Percentiles rank a stretch among this genome's conserved stretches.
Conservation (phyloP, 1,140 invertebrate genomes). For the Aphis craccivora region DNA sequence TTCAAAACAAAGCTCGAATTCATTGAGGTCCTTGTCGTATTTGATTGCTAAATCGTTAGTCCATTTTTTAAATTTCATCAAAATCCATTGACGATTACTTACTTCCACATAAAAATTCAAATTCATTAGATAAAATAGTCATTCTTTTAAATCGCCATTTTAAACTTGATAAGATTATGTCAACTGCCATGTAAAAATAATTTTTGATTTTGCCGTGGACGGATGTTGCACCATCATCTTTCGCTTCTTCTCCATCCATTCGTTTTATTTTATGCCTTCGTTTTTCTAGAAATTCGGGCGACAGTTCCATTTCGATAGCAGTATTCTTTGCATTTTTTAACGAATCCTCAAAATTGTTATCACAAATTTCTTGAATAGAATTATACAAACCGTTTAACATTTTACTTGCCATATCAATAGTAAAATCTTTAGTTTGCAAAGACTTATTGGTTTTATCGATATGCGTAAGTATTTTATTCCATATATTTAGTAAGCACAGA, state of each 20-base stretch:
- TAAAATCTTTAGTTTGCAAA: not conserved
- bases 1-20: slow-evolving; percentile 32
- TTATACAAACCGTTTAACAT: slow-evolving; percentile 17
- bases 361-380: slow-evolving; percentile 35
- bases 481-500: slow-evolving; percentile 38
- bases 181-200: slow-evolving; percentile 18
- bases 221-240: not conserved
- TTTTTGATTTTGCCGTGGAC: not conserved
- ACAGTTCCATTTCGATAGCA: slow-evolving; percentile 21
- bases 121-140: not conserved
- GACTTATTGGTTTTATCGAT: slow-evolving; percentile 37
- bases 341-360: slow-evolving; percentile 24
- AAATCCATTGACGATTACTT: slow-evolving; percentile 15
- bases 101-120: slow-evolving; percentile 41
- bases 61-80: slow-evolving; percentile 36
- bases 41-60: slow-evolving; percentile 12
- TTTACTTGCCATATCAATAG: slow-evolving; percentile 24
- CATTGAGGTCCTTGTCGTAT: not conserved
- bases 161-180: slow-evolving; percentile 8
- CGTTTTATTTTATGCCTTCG: slow-evolving; percentile 10
- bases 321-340: slow-evolving; percentile 34
- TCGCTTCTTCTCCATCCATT: not conserved
- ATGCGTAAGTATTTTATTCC: too few species aligned
- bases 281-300: slow-evolving; percentile 31
- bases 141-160: slow-evolving; percentile 30